Conservation (phyloP, 2,113 vertebrate species). For the Actenoides lindsayi region DNA sequence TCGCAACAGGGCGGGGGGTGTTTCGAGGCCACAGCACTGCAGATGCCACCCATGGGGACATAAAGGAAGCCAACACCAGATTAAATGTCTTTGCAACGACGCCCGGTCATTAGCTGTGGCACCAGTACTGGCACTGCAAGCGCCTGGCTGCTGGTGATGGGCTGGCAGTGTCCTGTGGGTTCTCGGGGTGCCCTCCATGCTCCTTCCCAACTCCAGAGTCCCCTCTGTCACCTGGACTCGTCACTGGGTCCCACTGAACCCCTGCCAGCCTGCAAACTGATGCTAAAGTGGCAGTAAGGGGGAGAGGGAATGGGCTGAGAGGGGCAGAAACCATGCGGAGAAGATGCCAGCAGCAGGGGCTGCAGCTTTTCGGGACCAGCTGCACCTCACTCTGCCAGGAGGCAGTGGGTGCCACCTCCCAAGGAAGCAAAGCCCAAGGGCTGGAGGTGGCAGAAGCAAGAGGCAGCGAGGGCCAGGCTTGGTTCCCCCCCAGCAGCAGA, state of each 20-base stretch:
- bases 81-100: not conserved
- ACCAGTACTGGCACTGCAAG: not conserved
- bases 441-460: not conserved
- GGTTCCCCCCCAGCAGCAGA: fast-evolving
- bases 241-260: fast-evolving
- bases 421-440: not conserved
- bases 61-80: not conserved
- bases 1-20: not conserved
- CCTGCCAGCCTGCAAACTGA: not conserved
- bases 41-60: not conserved
- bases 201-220: not conserved
- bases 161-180: not conserved
- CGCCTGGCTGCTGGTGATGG: not conserved
- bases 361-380: fast-evolving
- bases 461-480: not conserved
- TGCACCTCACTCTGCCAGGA: not conserved
- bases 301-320: not conserved
- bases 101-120: not conserved
- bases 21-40: not conserved
- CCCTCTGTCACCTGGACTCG: not conserved
- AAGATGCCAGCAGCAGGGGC: not conserved
- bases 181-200: not conserved
- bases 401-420: fast-evolving
- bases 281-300: fast-evolving
- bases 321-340: not conserved